Evolutionary conservation across 1,140 invertebrate genomes (phyloP).

Genomic region (Branchinecta lindahli): DNA sequence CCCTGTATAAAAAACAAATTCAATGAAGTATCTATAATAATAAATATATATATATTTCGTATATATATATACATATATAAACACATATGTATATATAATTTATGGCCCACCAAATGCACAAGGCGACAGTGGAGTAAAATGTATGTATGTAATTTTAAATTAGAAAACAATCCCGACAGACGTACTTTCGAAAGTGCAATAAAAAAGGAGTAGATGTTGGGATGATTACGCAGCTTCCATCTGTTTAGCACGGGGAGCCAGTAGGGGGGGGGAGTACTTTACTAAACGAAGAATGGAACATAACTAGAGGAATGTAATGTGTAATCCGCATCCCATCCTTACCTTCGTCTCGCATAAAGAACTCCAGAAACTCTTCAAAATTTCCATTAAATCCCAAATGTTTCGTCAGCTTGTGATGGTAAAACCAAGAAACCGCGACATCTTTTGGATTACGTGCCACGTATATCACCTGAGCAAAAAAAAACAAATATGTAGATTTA

Average conservation of each 20-base stretch:
- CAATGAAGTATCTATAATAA: no score
- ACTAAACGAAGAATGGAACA: neutral
- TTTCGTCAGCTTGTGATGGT: constrained; percentile 51
- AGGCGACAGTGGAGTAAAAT: no score
- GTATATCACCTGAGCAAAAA: constrained; percentile 39
- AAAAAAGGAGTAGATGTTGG: constrained; percentile 20
- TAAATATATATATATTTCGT: no score
- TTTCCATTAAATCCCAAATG: constrained; percentile 54
- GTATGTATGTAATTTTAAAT: no score
- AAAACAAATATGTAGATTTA: no score
- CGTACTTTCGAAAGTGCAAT: no score
- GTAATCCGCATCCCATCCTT: constrained; percentile 26
- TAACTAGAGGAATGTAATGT: no score
- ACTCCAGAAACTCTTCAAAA: constrained; percentile 56
- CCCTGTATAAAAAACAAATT: no score
- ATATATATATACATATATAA: no score
- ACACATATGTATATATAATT: no score
- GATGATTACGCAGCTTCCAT: constrained; percentile 21
- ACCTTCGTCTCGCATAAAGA: constrained; percentile 57
- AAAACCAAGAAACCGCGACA: constrained; percentile 64
- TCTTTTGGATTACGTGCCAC: constrained; percentile 69
- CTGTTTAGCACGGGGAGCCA: constrained; percentile 12
- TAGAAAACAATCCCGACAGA: no score
- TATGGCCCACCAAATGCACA: no score
- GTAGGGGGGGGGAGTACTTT: constrained; percentile 18